Conservation (phyloP, 2,888 invertebrate species). For the Drosophila kuntzei region DNA sequence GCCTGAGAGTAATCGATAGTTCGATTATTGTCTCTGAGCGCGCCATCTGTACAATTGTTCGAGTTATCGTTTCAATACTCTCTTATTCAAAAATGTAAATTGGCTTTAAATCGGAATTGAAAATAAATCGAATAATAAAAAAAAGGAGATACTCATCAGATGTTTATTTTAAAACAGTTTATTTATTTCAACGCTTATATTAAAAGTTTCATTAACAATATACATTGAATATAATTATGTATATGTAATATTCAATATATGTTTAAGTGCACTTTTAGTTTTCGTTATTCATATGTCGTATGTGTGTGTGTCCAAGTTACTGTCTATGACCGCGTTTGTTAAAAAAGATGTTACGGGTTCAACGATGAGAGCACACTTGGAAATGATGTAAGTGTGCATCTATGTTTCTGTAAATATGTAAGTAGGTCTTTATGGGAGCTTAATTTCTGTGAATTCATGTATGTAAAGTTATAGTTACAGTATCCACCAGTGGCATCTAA, state of each 20-base stretch:
- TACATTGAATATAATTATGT: constrained; percentile 65
- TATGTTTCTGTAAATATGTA: constrained; percentile 14
- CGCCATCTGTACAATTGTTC: background rate
- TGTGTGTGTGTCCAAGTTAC: constrained; percentile 34
- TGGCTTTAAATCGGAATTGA: background rate
- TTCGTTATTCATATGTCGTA: constrained; percentile 49
- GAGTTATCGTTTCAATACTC: background rate
- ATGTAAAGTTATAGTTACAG: constrained; percentile 51
- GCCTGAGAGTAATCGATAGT: constrained; percentile 15
- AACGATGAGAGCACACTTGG: constrained; percentile 46
- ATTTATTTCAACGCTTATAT: constrained; percentile 80
- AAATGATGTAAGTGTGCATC: constrained; percentile 35
- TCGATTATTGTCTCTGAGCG: background rate
- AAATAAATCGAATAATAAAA: background rate
- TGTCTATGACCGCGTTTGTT: constrained; percentile 49
- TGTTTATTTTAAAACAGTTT: constrained; percentile 71
- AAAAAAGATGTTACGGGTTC: constrained; percentile 39
- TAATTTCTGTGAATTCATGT: constrained; percentile 25
- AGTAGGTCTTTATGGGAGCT: constrained; percentile 30
- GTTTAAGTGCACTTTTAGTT: constrained; percentile 70
- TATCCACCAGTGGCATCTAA: constrained; percentile 76
- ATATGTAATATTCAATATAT: constrained; percentile 57
- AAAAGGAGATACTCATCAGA: background rate
- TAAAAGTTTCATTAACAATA: constrained; percentile 76
- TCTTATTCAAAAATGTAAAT: background rate